Conservation (phyloP, 92 coral and sea anemone species). For the Muricea muricata region DNA sequence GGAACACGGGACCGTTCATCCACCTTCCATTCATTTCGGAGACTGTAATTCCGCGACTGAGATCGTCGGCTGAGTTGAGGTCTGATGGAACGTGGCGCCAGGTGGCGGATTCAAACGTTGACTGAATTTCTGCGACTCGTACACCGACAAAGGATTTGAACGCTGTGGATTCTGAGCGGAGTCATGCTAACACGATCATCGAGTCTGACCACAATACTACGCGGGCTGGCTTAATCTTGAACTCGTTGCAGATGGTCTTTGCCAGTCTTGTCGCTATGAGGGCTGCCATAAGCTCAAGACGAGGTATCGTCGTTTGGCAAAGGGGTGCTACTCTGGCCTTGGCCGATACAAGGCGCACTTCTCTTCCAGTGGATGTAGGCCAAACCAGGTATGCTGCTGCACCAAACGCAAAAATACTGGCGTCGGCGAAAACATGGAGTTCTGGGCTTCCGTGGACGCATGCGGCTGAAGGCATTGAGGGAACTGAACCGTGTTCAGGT, state of each 20-base stretch:
- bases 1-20: conserved; percentile 29
- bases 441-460: background rate
- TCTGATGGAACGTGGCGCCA: conserved; percentile 36
- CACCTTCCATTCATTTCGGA: background rate
- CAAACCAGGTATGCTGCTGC: background rate
- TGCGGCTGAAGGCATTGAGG: background rate
- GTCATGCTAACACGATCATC: conserved; percentile 40
- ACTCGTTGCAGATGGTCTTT: conserved; percentile 7
- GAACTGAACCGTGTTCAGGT: background rate
- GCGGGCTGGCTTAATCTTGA: conserved; percentile 7
- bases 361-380: background rate
- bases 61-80: conserved; percentile 51
- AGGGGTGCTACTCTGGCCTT: background rate
- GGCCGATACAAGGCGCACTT: too few relatives aligned
- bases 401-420: background rate
- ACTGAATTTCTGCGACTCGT: conserved; percentile 44
- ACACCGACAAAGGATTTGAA: conserved; percentile 41
- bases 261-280: conserved; percentile 37
- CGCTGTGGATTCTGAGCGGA: conserved; percentile 3
- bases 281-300: background rate
- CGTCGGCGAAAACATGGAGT: conserved; percentile 11
- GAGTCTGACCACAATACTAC: conserved; percentile 46
- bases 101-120: conserved; percentile 24
- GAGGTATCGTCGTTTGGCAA: background rate
- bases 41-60: conserved; percentile 29